These are phyloP conservation scores for Drosophila borealis DNA, from an alignment of 2,888 invertebrate species.

Conservation along the genomic window DNA sequence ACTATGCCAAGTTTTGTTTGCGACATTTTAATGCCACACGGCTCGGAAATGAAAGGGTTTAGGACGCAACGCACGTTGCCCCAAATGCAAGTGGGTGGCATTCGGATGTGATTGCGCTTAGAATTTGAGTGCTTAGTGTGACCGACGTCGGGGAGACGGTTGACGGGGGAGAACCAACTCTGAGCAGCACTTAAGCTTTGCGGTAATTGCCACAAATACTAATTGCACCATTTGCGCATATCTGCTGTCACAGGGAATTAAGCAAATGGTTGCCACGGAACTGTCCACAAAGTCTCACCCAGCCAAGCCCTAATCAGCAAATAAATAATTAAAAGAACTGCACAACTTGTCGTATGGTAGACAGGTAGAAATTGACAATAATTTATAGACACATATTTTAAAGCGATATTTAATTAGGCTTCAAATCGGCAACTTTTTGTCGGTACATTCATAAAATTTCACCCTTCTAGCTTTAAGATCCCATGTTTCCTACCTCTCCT, in stretches of 20 bases:
- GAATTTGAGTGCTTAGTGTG: neutral
- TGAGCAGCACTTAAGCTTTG: slow-evolving; percentile 22
- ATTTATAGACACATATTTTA: too few species aligned
- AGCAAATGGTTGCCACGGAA: slow-evolving; percentile 17
- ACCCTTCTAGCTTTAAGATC: too few species aligned
- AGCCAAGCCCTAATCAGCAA: too few species aligned
- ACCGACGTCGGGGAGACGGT: too few species aligned
- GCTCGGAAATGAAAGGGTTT: slow-evolving; percentile 1
- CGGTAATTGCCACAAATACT: slow-evolving; percentile 25
- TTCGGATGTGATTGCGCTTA: slow-evolving; percentile 3
- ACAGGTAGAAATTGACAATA: neutral
- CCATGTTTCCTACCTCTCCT: too few species aligned
- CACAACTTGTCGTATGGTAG: slow-evolving; percentile 13
- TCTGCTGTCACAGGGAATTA: slow-evolving; percentile 22
- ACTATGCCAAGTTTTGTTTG: neutral
- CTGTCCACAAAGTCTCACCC: neutral
- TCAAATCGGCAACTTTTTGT: too few species aligned
- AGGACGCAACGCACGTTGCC: neutral
- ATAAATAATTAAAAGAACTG: neutral
- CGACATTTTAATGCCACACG: neutral
- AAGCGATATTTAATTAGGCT: too few species aligned
- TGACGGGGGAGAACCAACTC: neutral
- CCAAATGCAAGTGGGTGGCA: slow-evolving; percentile 10
- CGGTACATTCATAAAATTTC: too few species aligned
- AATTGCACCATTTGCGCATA: slow-evolving; percentile 36